Base-by-base conservation (phyloP, 2,888 invertebrate species). In the Trichopria drosophilae region DNA sequence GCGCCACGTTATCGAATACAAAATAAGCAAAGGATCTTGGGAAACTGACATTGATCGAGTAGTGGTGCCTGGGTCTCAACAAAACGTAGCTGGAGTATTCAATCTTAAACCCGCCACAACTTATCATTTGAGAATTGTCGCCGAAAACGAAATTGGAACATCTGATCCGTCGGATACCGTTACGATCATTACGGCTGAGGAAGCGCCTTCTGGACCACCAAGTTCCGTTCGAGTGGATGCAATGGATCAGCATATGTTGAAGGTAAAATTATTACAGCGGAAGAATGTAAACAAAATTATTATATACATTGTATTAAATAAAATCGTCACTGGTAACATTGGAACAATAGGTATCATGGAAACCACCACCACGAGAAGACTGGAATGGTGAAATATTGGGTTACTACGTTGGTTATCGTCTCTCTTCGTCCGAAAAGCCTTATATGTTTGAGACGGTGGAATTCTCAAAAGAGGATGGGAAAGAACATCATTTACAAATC, bases 171-270 rank as follows among this genome's bases (percentile, higher is more conserved):
- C 95, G 0, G 93, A 94, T 69, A 88, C 90, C 2, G 93, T 95
- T 2, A 90, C 90, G 2, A 95, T 96, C 58, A 94, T 94, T 57
- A 97, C 97, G 20, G 93, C 94, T 26, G 96, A 97, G 78, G 94
- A 95, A 82, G 86, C 85, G 5, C 88, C 88, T 1, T 87, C 89
- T 51, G 91, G 90, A 35, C 88, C 90, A 53, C 90, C 92, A 34
- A 89, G 87, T 57, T 85, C 84, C 60, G 87, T 91, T 26, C 86
- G 90, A 71, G 90, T 93, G 3, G 92, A 93, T 67, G 88, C 92
- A 23, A 84, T 87, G 41, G 92, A 92, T 73, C 90, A 94, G 71
- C 91, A 92, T 58, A 90, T 89, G 1, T 79, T 93, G 62, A 83
- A 88, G 61, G 75, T 73, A 63, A 18, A 10, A 15, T 20, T 23